Evolutionary conservation across 2,888 invertebrate genomes (phyloP).

Genomic region (Drosophila cracens): DNA sequence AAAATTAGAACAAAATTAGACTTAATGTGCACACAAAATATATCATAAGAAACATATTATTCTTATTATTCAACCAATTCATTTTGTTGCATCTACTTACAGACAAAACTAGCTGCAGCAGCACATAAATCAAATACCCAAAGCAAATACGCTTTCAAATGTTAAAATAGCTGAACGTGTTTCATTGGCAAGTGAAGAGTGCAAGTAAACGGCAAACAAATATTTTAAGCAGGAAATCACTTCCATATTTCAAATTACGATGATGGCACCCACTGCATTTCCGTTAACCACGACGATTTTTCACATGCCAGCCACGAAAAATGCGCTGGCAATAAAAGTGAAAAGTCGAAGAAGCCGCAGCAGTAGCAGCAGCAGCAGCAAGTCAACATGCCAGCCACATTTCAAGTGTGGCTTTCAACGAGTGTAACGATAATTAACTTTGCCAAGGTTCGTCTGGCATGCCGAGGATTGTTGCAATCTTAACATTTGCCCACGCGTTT

Average conservation of each 20-base stretch:
- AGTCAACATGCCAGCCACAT: slow-evolving; percentile 22
- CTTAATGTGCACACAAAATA: too few relatives aligned
- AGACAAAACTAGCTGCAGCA: neutral
- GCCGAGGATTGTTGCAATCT: slow-evolving; percentile 39
- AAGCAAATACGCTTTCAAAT: slow-evolving; percentile 25
- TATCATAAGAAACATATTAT: neutral
- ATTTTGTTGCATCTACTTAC: neutral
- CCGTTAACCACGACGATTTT: slow-evolving; percentile 27
- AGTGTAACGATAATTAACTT: slow-evolving; percentile 76
- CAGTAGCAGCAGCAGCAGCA: neutral
- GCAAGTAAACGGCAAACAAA: slow-evolving; percentile 45
- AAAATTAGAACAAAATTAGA: neutral
- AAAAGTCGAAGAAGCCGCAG: neutral
- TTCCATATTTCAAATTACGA: slow-evolving; percentile 67
- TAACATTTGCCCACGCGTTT: slow-evolving; percentile 50
- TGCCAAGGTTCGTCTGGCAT: slow-evolving; percentile 44
- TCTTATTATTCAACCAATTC: neutral
- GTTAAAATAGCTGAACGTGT: slow-evolving; percentile 19
- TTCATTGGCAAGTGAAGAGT: slow-evolving; percentile 23
- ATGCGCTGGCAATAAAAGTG: slow-evolving; percentile 6
- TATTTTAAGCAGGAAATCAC: slow-evolving; percentile 56
- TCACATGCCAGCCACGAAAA: slow-evolving; percentile 32
- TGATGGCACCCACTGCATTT: slow-evolving; percentile 7
- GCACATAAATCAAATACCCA: slow-evolving; percentile 14
- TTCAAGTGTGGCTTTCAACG: slow-evolving; percentile 39